These are phyloP conservation scores for Liasis olivaceus DNA, from an alignment of 2,797 vertebrate species.

Conservation along the genomic window DNA sequence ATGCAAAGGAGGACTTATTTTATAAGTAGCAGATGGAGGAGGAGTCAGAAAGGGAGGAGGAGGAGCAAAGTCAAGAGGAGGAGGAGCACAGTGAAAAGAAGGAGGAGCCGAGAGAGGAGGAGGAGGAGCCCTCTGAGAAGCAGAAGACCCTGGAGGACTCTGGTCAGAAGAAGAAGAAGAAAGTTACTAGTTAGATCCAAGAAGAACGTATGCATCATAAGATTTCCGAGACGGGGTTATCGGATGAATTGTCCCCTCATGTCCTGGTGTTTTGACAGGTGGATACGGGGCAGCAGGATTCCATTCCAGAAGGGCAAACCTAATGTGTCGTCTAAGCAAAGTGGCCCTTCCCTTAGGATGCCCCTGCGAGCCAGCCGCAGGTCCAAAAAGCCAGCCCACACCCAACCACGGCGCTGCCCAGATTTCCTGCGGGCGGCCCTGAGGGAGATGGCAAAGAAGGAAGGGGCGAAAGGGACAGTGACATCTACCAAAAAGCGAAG, in stretches of 20 bases:
- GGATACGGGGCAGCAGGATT: not conserved
- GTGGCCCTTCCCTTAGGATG: not conserved
- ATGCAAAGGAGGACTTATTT: not conserved
- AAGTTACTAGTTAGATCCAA: not conserved
- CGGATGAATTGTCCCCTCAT: not conserved
- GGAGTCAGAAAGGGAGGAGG: too few species aligned
- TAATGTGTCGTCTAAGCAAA: fast-evolving
- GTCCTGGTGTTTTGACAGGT: not conserved
- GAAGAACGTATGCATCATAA: not conserved
- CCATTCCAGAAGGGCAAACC: not conserved
- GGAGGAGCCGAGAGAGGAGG: not conserved
- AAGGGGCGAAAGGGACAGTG: fast-evolving
- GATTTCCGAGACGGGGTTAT: not conserved
- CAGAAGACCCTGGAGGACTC: not conserved
- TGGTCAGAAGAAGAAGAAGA: fast-evolving
- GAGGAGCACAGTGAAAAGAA: not conserved
- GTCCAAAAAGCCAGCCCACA: not conserved
- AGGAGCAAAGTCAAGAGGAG: not conserved
- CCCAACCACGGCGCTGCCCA: not conserved
- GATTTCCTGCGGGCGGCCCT: not conserved
- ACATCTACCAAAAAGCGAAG: fast-evolving
- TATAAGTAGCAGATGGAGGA: not conserved
- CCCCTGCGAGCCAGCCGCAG: fast-evolving
- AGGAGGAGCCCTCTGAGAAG: not conserved
- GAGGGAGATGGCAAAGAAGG: not conserved